A percentile compares a stretch with the other conserved stretches of the same genome.
Conservation (phyloP, 2,113 vertebrate genomes). For the Channa argus region DNA sequence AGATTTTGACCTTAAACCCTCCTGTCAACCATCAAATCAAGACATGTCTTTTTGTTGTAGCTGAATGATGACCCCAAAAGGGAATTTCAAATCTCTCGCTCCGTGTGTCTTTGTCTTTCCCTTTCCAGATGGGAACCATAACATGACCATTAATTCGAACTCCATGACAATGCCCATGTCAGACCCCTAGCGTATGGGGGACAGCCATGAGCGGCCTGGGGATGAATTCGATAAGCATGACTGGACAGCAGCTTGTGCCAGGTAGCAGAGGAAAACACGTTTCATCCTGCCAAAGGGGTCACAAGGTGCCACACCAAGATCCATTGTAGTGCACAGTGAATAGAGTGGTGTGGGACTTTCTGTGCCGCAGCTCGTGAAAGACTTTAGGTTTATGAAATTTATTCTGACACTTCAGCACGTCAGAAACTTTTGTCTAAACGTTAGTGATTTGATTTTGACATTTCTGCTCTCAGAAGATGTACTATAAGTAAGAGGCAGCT, state of each 20-base stretch:
- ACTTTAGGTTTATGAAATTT: conserved; percentile 1
- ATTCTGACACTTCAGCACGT: background rate
- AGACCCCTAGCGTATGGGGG: conserved; percentile 85
- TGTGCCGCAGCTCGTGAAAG: conserved; percentile 22
- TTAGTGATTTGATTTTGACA: background rate
- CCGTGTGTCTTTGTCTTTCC: background rate
- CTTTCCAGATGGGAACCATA: conserved; percentile 80
- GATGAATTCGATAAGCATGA: conserved; percentile 87
- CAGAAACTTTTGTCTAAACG: background rate
- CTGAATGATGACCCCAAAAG: background rate
- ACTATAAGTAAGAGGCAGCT: conserved; percentile 5
- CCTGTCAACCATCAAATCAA: conserved; percentile 2
- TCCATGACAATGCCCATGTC: conserved; percentile 87
- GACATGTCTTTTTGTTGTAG: background rate
- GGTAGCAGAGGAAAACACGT: conserved; percentile 70
- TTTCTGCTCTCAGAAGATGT: background rate
- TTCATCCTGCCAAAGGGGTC: conserved; percentile 10
- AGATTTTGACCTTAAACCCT: conserved; percentile 19
- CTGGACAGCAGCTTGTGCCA: conserved; percentile 86
- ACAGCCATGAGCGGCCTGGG: conserved; percentile 88
- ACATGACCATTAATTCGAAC: conserved; percentile 84
- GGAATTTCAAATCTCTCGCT: background rate
- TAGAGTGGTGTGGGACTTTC: conserved; percentile 20
- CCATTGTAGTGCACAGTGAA: conserved; percentile 1
- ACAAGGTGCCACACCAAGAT: background rate